Evolutionary conservation across 2,888 invertebrate genomes (phyloP).

Genomic region (Polia nebulosa): DNA sequence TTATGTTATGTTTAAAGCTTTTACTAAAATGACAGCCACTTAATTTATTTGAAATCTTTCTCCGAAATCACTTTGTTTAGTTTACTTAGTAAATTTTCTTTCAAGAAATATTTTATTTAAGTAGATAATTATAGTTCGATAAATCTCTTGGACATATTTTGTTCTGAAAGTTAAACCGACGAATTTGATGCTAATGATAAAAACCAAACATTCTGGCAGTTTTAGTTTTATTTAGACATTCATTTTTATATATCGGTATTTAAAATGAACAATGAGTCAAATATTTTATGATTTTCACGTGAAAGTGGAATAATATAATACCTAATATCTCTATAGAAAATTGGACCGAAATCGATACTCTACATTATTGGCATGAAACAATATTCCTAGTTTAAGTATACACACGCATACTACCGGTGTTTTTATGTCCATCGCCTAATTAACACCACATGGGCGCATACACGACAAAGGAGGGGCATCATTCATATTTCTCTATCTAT

Average conservation of each 20-base stretch:
- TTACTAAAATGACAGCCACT: conserved; percentile 16
- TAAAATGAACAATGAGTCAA: not conserved
- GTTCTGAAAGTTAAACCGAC: conserved; percentile 8
- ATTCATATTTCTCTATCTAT: conserved; percentile 75
- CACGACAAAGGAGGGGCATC: conserved; percentile 76
- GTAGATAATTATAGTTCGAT: conserved; percentile 24
- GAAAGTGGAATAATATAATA: not conserved
- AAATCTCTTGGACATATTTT: conserved; percentile 41
- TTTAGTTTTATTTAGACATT: not conserved
- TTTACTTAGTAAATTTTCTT: conserved; percentile 35
- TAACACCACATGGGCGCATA: conserved; percentile 84
- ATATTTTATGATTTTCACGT: not conserved
- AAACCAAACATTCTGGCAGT: not conserved
- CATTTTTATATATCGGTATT: not conserved
- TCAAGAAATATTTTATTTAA: conserved; percentile 19
- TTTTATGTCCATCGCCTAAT: conserved; percentile 79
- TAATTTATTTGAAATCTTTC: conserved; percentile 39
- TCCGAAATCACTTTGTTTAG: conserved; percentile 24
- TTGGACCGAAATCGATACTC: not conserved
- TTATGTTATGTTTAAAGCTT: conserved; percentile 19
- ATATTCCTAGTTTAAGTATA: conserved; percentile 62
- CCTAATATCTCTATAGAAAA: not conserved
- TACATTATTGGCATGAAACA: conserved; percentile 1
- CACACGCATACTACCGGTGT: conserved; percentile 63
- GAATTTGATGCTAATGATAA: conserved; percentile 8